phyloP scores from a whole-genome alignment of 2,888 invertebrate species.

The Ophonus ardosiacus region DNA sequence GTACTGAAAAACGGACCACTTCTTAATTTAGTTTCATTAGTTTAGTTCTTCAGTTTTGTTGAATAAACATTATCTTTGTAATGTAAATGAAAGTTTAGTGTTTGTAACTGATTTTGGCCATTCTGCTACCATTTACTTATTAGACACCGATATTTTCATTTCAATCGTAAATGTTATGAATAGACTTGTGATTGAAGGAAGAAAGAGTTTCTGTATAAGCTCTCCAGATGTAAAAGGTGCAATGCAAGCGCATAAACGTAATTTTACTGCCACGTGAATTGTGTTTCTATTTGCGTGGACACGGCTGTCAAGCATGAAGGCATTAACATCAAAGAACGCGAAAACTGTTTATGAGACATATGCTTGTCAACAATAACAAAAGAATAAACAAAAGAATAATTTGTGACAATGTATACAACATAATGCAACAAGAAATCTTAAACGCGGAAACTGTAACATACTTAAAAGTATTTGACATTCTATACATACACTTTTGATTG shows the following conservation, averaged over 20 bases:
- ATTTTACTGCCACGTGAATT: conserved; percentile 52
- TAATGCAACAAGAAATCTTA: neutral
- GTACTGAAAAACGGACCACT: too few relatives aligned
- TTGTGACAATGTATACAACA: conserved; percentile 23
- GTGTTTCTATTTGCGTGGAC: conserved; percentile 52
- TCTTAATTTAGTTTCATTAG: too few relatives aligned
- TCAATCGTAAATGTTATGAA: too few relatives aligned
- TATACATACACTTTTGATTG: too few relatives aligned
- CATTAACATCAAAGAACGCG: conserved; percentile 35
- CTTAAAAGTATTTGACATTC: too few relatives aligned
- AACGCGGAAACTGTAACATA: neutral
- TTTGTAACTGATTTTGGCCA: too few relatives aligned
- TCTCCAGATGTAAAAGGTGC: neutral
- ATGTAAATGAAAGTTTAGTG: too few relatives aligned
- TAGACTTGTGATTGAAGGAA: neutral
- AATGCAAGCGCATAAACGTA: conserved; percentile 45
- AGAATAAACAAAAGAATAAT: conserved; percentile 39
- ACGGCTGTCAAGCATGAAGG: conserved; percentile 43
- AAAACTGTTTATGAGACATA: conserved; percentile 25
- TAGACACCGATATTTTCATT: too few relatives aligned
- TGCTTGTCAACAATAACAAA: conserved; percentile 26
- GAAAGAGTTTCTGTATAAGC: neutral
- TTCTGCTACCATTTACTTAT: too few relatives aligned
- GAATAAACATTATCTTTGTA: too few relatives aligned
- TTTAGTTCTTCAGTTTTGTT: too few relatives aligned